Base-by-base conservation (phyloP, 2,888 invertebrate genomes). In the Drosophila falleni region DNA sequence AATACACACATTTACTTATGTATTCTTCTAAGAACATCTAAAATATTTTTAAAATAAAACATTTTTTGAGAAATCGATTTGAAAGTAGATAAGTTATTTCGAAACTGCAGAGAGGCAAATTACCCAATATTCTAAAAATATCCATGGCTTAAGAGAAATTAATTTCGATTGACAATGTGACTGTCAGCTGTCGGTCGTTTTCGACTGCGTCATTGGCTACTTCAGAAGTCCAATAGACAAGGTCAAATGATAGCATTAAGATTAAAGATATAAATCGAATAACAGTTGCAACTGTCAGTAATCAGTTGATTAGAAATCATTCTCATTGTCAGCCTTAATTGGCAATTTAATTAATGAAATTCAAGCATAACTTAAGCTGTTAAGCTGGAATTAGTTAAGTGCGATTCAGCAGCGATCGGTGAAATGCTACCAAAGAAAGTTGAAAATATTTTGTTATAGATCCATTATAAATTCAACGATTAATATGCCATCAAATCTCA, bases 381-480 rank as follows among this genome's bases (percentile, higher is more conserved):
- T 72, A 63, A 61, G 53, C 58, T 39, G 16, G 9, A 51, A 69
- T 69, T 49, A 37, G 60, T 50, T 42, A 11, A 59, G 11, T 49
- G 44, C 44, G 46, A 19, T 23, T 23, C 16, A 44, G 69, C 33
- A 50, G 26, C 33, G 26, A 33, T 23, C 56, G 35, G 66, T 60
- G 63, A 62, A 78, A 72, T 47, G 56, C 15, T 59, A 53, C 13
- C 37, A 76, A 80, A 78, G 78, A 82, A 84, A 87, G 87, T 75
- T 60, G 23, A 63, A 68, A 58, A 70, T 44, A 72, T 68, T 39
- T 70, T 47, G 53, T 54, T 68, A 60, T 65, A 55, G 49, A 54
- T 74, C 49, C 56, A 74, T 86, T 70, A 79, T 77, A 67, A 82
- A 74, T 80, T 78, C 66, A 65, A 49, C 80, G 61, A 77, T 82